These are phyloP conservation scores for Lasioglossum vierecki DNA, from an alignment of 2,888 invertebrate species.

Conservation along the genomic window DNA sequence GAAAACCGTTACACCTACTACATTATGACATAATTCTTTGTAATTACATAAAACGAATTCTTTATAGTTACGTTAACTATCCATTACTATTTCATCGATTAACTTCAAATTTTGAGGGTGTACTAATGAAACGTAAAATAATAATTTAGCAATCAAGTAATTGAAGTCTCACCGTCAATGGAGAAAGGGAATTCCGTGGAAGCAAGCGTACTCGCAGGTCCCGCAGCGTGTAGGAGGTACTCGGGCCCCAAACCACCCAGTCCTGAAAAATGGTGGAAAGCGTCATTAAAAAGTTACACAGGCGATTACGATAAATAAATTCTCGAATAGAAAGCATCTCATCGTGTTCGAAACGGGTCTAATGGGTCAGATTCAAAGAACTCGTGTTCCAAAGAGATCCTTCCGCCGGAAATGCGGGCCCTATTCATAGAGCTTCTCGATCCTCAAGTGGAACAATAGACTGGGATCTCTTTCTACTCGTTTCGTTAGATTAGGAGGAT, in stretches of 20 bases:
- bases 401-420: slow-evolving; percentile 81
- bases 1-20: too few relatives aligned
- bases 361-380: slow-evolving; percentile 42
- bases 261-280: slow-evolving; percentile 68
- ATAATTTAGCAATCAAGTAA: not conserved
- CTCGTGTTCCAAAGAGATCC: slow-evolving; percentile 58
- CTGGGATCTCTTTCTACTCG: not conserved
- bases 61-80: too few relatives aligned
- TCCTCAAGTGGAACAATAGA: slow-evolving; percentile 9
- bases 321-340: slow-evolving; percentile 15
- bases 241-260: slow-evolving; percentile 84
- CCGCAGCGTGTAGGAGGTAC: slow-evolving; percentile 82
- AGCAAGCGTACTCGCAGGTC: slow-evolving; percentile 89
- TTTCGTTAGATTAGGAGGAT: slow-evolving; percentile 10
- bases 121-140: too few relatives aligned
- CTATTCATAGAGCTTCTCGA: slow-evolving; percentile 36
- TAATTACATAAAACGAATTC: too few relatives aligned
- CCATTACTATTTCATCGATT: too few relatives aligned
- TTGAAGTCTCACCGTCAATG: slow-evolving; percentile 90
- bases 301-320: not conserved
- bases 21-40: too few relatives aligned
- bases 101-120: too few relatives aligned
- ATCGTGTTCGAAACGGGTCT: not conserved
- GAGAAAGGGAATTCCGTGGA: slow-evolving; percentile 96
- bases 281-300: not conserved